Evolutionary conservation across 92 coral and sea anemone genomes (phyloP), one percentile per base, ranked within the genome.

Genomic region (Porites rus): DNA sequence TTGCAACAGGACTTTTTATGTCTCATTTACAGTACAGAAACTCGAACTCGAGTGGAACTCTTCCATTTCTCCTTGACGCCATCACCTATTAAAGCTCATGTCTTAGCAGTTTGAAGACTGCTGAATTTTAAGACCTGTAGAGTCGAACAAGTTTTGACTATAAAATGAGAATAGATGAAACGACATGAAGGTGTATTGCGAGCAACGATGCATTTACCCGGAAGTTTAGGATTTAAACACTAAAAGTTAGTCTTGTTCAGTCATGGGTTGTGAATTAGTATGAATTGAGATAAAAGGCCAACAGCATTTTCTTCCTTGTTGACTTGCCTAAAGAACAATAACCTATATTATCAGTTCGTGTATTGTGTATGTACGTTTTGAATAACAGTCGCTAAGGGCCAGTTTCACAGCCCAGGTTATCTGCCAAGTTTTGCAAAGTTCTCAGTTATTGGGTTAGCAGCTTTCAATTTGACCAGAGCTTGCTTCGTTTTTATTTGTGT

Each of bases 391-490:
- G 64, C 3, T 53, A 21, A 51, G 50, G 25, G 51, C n/a, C 20
- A 38, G 76, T 13, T 14, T 14, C n/a, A 51, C 13, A 25, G 10
- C 6, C 51, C 17, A 7, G 31, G 51, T 8, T 68, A 53, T 25
- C 76, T 1, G 11, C 17, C 56, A 6, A 18, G 75, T 51, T 69
- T 53, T 68, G 38, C 71, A n/a, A 52, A 46, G 14, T 14, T 82
- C 56, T 50, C 46, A 38, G 46, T 38, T 17, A 16, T 65, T 51
- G 74, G 61, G 24, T 28, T 21, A 74, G 80, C 87, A 73, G 80
- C 80, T 73, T 62, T 62, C 87, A 83, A 73, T 59, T 19, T 63
- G 51, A 61, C 38, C 43, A 52, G 54, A 10, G 78, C 63, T 53
- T 63, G 18, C 28, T 25, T 46, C 46, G 51, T 73, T 38, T 38